phyloP scores from a whole-genome alignment of 2,797 vertebrate species.

The Eulemur coronatus region DNA sequence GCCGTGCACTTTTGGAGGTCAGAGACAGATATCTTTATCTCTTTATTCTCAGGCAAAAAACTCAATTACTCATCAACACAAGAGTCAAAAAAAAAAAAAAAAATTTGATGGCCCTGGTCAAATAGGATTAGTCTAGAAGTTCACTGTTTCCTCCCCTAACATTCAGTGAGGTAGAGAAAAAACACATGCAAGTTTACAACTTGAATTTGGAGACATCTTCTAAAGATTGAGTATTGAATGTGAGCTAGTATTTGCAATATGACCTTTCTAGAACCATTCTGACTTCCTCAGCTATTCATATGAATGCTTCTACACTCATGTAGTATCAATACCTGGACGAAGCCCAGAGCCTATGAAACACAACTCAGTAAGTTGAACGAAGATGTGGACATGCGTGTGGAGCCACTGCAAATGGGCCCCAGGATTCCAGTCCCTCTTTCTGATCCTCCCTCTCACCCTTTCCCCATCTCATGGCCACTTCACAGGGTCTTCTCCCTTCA shows the following conservation, averaged over 20 bases:
- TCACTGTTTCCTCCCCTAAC: background rate
- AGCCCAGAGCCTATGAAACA: background rate
- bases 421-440: background rate
- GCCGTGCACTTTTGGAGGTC: background rate
- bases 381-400: background rate
- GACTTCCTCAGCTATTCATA: background rate
- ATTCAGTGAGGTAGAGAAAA: background rate
- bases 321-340: background rate
- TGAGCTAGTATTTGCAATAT: background rate
- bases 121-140: too few relatives aligned
- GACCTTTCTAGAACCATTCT: background rate
- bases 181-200: background rate
- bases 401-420: background rate
- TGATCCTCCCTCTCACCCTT: rapidly evolving
- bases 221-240: background rate
- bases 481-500: too few relatives aligned
- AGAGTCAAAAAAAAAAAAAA: background rate
- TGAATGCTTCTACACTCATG: background rate
- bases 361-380: too few relatives aligned
- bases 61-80: background rate
- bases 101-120: background rate
- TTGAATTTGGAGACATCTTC: background rate
- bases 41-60: background rate
- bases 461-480: too few relatives aligned
- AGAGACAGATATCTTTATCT: background rate